Conservation (phyloP, 1,140 invertebrate species). For the Streblospio benedicti region DNA sequence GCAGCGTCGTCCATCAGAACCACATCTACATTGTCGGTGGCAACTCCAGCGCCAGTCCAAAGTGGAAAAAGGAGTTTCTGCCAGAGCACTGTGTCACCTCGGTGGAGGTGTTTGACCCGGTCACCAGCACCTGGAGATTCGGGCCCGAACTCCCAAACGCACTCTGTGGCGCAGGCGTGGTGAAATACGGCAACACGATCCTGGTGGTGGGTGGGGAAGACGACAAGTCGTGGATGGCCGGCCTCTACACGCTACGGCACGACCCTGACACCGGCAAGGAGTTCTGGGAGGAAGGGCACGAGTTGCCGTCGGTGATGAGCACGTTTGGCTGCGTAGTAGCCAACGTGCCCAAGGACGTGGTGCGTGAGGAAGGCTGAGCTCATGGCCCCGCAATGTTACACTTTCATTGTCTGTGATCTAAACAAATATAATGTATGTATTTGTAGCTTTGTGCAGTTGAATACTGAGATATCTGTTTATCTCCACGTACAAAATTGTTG, state of each 20-base stretch:
- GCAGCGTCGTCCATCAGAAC: slow-evolving; percentile 38
- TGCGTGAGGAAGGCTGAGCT: no score
- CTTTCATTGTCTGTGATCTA: no score
- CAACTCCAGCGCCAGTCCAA: slow-evolving; percentile 39
- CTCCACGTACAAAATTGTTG: no score
- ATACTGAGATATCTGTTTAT: no score
- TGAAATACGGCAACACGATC: slow-evolving; percentile 37
- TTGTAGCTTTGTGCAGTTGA: no score
- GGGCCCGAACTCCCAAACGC: slow-evolving; percentile 41
- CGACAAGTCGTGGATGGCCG: slow-evolving; percentile 45
- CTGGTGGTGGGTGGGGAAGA: slow-evolving; percentile 41
- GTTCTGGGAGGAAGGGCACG: slow-evolving; percentile 37
- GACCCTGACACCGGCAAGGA: slow-evolving; percentile 23
- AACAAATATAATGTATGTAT: no score
- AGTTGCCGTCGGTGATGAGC: slow-evolving; percentile 40
- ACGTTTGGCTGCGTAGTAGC: slow-evolving; percentile 44
- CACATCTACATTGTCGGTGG: slow-evolving; percentile 43
- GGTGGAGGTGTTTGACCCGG: slow-evolving; percentile 41
- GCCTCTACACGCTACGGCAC: slow-evolving; percentile 35
- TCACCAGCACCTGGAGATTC: slow-evolving; percentile 29
- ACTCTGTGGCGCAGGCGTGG: slow-evolving; percentile 42
- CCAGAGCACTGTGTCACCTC: slow-evolving; percentile 40
- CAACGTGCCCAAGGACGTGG: no score
- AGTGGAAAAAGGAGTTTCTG: slow-evolving; percentile 41
- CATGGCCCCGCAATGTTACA: no score